Conservation (phyloP, 1,140 invertebrate genomes). For the Penaeus chinensis region DNA sequence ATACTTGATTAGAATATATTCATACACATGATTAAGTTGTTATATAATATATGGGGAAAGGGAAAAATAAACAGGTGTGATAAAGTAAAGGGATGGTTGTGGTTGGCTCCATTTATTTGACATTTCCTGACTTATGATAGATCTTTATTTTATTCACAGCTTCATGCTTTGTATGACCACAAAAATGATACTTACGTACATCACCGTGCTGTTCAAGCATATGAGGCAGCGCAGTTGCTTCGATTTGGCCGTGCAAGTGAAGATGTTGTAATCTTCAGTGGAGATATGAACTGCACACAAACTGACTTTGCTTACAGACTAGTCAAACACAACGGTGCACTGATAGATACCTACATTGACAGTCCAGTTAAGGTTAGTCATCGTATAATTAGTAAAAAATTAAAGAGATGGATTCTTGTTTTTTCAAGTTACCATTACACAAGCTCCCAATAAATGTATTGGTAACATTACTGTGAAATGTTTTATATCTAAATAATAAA, state of each 20-base stretch:
- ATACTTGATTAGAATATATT: too few species aligned
- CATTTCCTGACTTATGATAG: too few species aligned
- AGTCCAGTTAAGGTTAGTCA: constrained; percentile 44
- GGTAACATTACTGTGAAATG: too few species aligned
- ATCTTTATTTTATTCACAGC: background rate
- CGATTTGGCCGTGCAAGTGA: constrained; percentile 14
- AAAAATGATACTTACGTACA: constrained; percentile 48
- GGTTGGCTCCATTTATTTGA: too few species aligned
- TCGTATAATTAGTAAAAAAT: background rate
- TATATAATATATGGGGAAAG: too few species aligned
- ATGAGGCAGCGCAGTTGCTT: constrained; percentile 41
- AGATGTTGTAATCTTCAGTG: constrained; percentile 34
- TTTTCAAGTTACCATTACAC: too few species aligned
- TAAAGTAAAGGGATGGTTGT: too few species aligned
- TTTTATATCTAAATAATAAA: too few species aligned
- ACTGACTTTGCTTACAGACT: constrained; percentile 53
- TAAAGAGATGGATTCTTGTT: too few species aligned
- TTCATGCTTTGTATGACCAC: constrained; percentile 43
- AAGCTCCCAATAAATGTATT: too few species aligned
- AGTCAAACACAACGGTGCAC: constrained; percentile 38
- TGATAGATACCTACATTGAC: constrained; percentile 45
- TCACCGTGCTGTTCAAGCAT: constrained; percentile 41
- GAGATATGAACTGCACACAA: constrained; percentile 47
- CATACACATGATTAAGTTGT: too few species aligned
- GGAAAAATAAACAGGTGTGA: too few species aligned